Conservation (phyloP, 1,140 invertebrate species). For the Drosophila malerkotliana region DNA sequence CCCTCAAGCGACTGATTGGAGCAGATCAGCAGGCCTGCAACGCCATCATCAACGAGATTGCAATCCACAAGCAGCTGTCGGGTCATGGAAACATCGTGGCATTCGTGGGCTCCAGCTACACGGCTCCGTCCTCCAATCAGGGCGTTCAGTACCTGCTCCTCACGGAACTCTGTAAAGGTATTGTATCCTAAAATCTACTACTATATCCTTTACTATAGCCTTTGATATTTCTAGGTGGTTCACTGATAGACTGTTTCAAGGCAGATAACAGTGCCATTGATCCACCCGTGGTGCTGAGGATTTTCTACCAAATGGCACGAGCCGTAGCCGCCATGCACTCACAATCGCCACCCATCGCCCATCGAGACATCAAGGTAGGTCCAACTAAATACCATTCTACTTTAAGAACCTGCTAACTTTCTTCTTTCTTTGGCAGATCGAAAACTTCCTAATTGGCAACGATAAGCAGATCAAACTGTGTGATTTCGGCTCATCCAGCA, state of each 20-base stretch:
- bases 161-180: conserved; percentile 89
- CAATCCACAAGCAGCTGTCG: conserved; percentile 90
- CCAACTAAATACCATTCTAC: neutral
- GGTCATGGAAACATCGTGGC: conserved; percentile 93
- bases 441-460: conserved; percentile 88
- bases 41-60: conserved; percentile 91
- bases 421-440: conserved; percentile 86
- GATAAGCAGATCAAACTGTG: conserved; percentile 97
- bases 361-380: conserved; percentile 91
- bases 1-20: conserved; percentile 93
- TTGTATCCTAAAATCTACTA: neutral
- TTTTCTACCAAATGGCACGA: conserved; percentile 96
- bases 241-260: conserved; percentile 92
- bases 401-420: conserved; percentile 5
- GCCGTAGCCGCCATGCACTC: conserved; percentile 97
- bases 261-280: conserved; percentile 86
- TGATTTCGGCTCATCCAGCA: conserved; percentile 99
- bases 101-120: conserved; percentile 90
- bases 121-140: conserved; percentile 87
- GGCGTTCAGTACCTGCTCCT: conserved; percentile 89
- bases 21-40: conserved; percentile 91
- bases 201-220: neutral
- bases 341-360: conserved; percentile 94
- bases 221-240: conserved; percentile 86
- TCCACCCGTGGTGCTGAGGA: conserved; percentile 91